Percentiles rank a stretch among this genome's conserved stretches.
These are phyloP conservation scores for Cremastinae sp. DNA, from an alignment of 2,888 invertebrate species.

Conservation along the genomic window DNA sequence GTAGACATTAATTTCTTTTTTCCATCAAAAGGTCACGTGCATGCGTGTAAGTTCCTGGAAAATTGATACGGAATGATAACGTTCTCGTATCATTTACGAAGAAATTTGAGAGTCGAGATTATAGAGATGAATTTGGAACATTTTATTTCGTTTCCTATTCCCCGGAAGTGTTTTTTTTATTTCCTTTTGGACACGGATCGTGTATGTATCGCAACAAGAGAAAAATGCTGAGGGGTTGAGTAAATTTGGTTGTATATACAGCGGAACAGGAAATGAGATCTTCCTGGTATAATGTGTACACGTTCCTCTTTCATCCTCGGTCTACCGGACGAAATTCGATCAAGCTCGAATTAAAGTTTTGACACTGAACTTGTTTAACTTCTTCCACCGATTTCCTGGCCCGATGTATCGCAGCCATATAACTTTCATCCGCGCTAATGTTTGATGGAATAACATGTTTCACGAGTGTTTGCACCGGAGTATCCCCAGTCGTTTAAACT, in stretches of 20 bases:
- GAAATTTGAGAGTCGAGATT: no score
- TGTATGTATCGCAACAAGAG: no score
- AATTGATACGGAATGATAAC: no score
- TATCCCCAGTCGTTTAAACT: no score
- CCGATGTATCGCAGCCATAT: conserved; percentile 1
- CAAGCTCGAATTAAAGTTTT: conserved; percentile 40
- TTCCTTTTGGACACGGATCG: no score
- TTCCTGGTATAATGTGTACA: no score
- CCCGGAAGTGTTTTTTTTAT: no score
- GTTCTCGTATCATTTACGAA: no score
- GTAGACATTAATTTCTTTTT: background rate
- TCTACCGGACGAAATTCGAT: conserved; percentile 45
- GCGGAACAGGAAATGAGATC: conserved; percentile 38
- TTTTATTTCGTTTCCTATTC: no score
- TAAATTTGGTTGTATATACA: conserved; percentile 36
- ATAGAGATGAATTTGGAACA: no score
- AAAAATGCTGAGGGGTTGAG: background rate
- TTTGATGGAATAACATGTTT: conserved; percentile 13
- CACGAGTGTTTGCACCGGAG: conserved; percentile 22
- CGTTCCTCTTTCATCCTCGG: conserved; percentile 32
- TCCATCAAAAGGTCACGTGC: no score
- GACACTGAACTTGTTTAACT: conserved; percentile 41
- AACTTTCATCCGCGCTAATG: conserved; percentile 14
- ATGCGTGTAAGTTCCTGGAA: no score
- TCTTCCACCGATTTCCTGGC: conserved; percentile 24